A percentile compares a stretch with the other conserved stretches of the same genome.
phyloP scores from a whole-genome alignment of 2,113 vertebrate species.

The Sorex araneus region DNA sequence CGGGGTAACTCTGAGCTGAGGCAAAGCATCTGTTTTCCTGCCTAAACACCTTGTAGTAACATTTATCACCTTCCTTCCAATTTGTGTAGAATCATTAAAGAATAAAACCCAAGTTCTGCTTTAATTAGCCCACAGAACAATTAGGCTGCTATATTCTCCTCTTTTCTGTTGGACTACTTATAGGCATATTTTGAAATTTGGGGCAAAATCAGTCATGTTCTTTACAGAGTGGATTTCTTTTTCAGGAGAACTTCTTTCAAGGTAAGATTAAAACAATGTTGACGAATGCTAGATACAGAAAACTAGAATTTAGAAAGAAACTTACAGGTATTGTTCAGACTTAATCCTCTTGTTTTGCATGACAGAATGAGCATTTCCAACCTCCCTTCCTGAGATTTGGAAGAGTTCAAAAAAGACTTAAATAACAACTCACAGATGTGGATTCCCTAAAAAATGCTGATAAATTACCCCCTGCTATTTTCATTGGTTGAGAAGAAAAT shows the following conservation, averaged over 20 bases:
- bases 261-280: slow-evolving; percentile 40
- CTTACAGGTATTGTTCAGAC: neutral
- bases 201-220: neutral
- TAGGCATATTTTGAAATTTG: slow-evolving; percentile 59
- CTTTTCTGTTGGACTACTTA: slow-evolving; percentile 60
- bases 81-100: slow-evolving; percentile 63
- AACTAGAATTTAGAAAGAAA: slow-evolving; percentile 43
- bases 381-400: neutral
- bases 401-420: neutral
- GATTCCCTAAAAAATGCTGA: neutral
- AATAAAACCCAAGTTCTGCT: slow-evolving; percentile 50
- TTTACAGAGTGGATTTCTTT: neutral
- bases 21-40: slow-evolving; percentile 2
- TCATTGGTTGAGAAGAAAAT: neutral
- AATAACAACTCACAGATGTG: neutral
- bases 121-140: slow-evolving; percentile 64
- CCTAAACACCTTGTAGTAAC: slow-evolving; percentile 3
- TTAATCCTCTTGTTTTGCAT: slow-evolving; percentile 55
- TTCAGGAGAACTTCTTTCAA: slow-evolving; percentile 61
- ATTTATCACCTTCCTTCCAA: slow-evolving; percentile 5
- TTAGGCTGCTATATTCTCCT: neutral
- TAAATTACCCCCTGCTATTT: neutral
- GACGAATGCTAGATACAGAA: neutral
- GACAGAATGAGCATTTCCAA: neutral
- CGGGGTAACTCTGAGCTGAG: neutral